A percentile compares a stretch with the other conserved stretches of the same genome.
Evolutionary conservation across 2,888 invertebrate genomes (phyloP).

Genomic region (Ornithoptera alexandrae): DNA sequence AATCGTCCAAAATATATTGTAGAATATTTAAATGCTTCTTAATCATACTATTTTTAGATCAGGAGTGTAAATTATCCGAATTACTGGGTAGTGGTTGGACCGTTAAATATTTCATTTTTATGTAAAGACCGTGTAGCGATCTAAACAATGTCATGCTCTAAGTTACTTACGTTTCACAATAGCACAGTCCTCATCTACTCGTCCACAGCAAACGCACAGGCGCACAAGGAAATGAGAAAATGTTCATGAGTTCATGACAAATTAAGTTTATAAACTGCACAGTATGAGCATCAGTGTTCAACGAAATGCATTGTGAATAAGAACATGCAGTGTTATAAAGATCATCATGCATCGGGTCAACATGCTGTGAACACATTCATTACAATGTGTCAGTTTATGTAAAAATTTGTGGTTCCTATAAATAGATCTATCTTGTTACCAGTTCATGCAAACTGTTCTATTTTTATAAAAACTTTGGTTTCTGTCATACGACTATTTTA

Average conservation of each 20-base stretch:
- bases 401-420: too few species aligned
- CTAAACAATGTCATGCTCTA: conserved; percentile 42
- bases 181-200: conserved; percentile 64
- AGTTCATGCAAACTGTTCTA: too few species aligned
- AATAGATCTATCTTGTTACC: too few species aligned
- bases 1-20: too few species aligned
- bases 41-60: too few species aligned
- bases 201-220: conserved; percentile 39
- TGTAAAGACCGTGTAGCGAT: neutral
- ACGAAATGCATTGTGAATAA: neutral
- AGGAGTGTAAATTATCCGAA: too few species aligned
- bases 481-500: too few species aligned
- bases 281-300: neutral
- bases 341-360: conserved; percentile 4
- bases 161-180: conserved; percentile 63
- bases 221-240: conserved; percentile 36
- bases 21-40: too few species aligned
- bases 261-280: conserved; percentile 3
- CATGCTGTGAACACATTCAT: conserved; percentile 1
- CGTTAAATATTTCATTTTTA: too few species aligned
- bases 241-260: conserved; percentile 26
- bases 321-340: neutral
- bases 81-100: too few species aligned
- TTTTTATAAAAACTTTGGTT: too few species aligned
- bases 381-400: too few species aligned